phyloP scores from a whole-genome alignment of 2,113 vertebrate genomes.

The Pseudorhombus dupliciocellatus region DNA sequence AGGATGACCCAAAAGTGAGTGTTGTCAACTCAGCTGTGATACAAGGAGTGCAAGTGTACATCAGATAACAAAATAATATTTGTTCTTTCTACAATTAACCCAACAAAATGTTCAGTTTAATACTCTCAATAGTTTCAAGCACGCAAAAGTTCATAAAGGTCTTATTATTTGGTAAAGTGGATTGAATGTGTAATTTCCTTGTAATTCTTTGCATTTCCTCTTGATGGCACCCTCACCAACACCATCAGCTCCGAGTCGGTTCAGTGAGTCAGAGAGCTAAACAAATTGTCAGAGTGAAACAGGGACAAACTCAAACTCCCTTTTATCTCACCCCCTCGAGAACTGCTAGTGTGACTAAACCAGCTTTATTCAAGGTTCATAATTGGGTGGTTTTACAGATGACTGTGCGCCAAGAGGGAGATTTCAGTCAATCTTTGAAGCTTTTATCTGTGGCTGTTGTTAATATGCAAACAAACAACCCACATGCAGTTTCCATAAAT shows the following conservation, averaged over 20 bases:
- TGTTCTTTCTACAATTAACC: no score
- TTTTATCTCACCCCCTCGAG: slow-evolving; percentile 27
- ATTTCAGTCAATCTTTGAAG: slow-evolving; percentile 14
- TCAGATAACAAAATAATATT: no score
- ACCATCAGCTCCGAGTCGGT: neutral
- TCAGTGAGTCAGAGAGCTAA: slow-evolving; percentile 14
- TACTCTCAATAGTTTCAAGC: no score
- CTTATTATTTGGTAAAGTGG: neutral
- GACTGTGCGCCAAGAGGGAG: neutral
- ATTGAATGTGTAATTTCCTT: slow-evolving; percentile 4
- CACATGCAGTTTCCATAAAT: slow-evolving; percentile 54
- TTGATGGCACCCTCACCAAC: slow-evolving; percentile 56
- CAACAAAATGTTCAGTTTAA: no score
- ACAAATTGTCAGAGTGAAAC: slow-evolving; percentile 22
- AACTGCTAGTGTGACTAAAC: slow-evolving; percentile 39
- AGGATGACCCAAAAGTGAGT: no score
- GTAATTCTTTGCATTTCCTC: slow-evolving; percentile 46
- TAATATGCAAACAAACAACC: slow-evolving; percentile 20
- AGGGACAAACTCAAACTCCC: slow-evolving; percentile 21
- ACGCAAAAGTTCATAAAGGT: no score
- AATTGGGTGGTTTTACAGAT: slow-evolving; percentile 2
- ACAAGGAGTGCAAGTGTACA: no score
- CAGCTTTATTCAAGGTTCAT: slow-evolving; percentile 10
- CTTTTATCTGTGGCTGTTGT: slow-evolving; percentile 23
- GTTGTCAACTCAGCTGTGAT: no score